phyloP scores from a whole-genome alignment of 2,888 invertebrate genomes.

The Fabriciana adippe region DNA sequence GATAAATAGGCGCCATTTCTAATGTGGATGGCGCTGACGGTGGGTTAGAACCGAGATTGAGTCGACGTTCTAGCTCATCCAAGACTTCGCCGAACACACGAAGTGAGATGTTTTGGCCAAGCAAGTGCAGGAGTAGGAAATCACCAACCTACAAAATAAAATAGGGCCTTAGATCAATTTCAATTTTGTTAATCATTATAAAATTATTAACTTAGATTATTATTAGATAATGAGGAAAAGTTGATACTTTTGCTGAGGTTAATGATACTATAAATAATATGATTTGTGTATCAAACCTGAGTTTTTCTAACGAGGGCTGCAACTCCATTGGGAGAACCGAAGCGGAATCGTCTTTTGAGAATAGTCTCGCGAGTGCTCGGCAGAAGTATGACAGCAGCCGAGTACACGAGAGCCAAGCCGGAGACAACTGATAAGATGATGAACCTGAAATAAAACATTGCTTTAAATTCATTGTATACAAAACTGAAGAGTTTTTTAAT shows the following conservation, averaged over 20 bases:
- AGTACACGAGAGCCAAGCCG: conserved; percentile 91
- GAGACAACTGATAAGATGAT: conserved; percentile 89
- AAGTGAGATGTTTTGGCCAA: conserved; percentile 93
- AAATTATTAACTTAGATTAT: too few relatives aligned
- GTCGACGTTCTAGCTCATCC: conserved; percentile 87
- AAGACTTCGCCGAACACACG: conserved; percentile 90
- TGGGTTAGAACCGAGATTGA: conserved; percentile 88
- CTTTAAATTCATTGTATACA: conserved; percentile 2
- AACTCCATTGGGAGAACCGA: conserved; percentile 88
- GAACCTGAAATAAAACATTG: conserved; percentile 83
- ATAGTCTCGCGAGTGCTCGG: conserved; percentile 92
- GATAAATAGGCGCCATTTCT: conserved; percentile 93
- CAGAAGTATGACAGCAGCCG: conserved; percentile 88
- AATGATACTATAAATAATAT: background rate
- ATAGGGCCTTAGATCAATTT: background rate
- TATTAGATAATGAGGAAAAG: too few relatives aligned
- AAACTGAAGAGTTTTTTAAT: background rate
- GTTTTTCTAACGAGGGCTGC: conserved; percentile 89
- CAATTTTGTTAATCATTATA: too few relatives aligned
- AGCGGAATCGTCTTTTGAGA: conserved; percentile 89
- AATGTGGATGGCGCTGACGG: conserved; percentile 94
- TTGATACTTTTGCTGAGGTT: background rate
- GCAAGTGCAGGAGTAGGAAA: conserved; percentile 90
- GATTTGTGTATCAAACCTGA: conserved; percentile 82
- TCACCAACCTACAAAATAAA: conserved; percentile 88